phyloP scores from a whole-genome alignment of 2,797 vertebrate genomes.

The Karalla daura region DNA sequence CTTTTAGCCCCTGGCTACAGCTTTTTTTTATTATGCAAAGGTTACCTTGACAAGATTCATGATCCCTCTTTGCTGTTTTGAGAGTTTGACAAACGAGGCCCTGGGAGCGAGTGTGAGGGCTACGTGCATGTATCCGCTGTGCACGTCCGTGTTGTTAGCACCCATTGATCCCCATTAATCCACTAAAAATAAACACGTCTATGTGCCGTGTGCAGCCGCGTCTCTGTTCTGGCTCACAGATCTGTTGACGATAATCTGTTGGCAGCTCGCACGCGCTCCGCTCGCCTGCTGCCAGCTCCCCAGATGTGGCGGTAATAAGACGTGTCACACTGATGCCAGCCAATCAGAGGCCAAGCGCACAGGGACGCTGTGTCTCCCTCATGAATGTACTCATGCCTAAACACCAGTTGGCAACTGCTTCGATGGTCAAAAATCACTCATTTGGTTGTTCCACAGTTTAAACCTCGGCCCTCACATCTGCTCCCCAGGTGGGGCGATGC shows the following conservation, averaged over 20 bases:
- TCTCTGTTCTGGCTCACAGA: conserved; percentile 35
- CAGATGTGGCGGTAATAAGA: conserved; percentile 63
- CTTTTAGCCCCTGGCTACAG: background rate
- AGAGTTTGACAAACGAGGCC: conserved; percentile 18
- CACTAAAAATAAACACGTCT: conserved; percentile 15
- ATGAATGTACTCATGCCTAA: conserved; percentile 29
- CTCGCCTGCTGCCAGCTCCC: conserved; percentile 34
- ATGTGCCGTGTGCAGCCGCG: conserved; percentile 1
- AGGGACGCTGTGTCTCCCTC: conserved; percentile 25
- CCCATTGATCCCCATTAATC: conserved; percentile 20
- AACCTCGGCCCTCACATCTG: conserved; percentile 5
- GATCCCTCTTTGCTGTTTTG: conserved; percentile 8
- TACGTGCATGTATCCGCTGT: background rate
- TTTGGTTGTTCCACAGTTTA: conserved; percentile 1
- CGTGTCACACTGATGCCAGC: conserved; percentile 47
- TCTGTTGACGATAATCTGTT: conserved; percentile 49
- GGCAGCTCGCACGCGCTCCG: conserved; percentile 7
- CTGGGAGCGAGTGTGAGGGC: background rate
- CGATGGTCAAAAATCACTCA: conserved; percentile 1
- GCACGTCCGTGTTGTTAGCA: background rate
- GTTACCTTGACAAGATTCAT: conserved; percentile 15
- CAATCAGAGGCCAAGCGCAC: conserved; percentile 37
- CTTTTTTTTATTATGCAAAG: conserved; percentile 6
- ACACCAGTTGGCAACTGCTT: conserved; percentile 5
- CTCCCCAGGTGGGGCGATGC: conserved; percentile 2